Base-by-base conservation (phyloP, 2,797 vertebrate genomes). In the Coccyzus lansbergi region DNA sequence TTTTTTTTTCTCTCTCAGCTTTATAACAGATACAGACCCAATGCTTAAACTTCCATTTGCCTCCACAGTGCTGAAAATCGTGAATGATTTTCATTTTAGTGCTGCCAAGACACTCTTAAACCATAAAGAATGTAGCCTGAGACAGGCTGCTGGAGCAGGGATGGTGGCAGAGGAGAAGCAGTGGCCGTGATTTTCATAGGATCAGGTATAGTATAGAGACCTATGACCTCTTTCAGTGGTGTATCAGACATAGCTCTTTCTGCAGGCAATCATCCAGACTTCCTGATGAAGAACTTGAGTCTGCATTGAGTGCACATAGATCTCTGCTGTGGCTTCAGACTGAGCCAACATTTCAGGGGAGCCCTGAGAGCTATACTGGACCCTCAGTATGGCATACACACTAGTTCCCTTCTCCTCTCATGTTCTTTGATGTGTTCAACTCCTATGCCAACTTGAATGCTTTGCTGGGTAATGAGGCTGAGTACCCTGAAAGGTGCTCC, bases 271-370 rank as follows among this genome's bases (percentile, higher is more conserved):
- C 33, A 52, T 49, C 40, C n/a, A 34, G 17, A 70, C 15, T 14
- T 51, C 51, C 34, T 0, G 9, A 49, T 16, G 31, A 79, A 71
- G 31, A 72, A 15, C 53, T 62, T 2, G 3, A 72, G 51, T 25
- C 36, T 64, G 29, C 68, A 53, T 17, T 0, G 0, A 15, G 17
- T 4, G 7, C 28, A 9, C 29, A 72, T 13, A 3, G 36, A 24
- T 58, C 58, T 88, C 40, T 78, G 0, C 31, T 38, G 18, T 15
- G 53, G 28, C 38, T 38, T 83, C 24, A 38, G 56, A 28, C 31
- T 12, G 25, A 67, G 58, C 46, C 36, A 67, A 36, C 0, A 2
- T 15, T 68, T 20, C 36, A 56, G 18, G 6, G 19, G 77, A 55
- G 24, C 62, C 48, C 4, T 34, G 28, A 74, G 76, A 76, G 31